Percentiles rank a stretch among this genome's conserved stretches.
Evolutionary conservation across 2,888 invertebrate genomes (phyloP).

Genomic region (Zootermopsis nevadensis): DNA sequence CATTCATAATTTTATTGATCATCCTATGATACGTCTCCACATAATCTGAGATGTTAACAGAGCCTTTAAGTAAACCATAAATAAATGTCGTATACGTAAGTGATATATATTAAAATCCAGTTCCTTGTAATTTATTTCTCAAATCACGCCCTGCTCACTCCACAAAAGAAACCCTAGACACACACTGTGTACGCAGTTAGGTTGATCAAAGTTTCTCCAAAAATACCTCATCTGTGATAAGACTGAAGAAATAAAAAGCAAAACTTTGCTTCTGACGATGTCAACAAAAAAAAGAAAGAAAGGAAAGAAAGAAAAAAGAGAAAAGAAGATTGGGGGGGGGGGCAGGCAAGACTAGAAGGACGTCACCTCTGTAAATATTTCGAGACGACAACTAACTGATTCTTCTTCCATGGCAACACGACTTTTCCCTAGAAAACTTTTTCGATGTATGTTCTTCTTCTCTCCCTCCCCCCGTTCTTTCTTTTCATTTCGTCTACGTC

Average conservation of each 20-base stretch:
- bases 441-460: not conserved
- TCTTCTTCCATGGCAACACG: slow-evolving; percentile 17
- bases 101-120: too few species aligned
- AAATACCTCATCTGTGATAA: slow-evolving; percentile 1
- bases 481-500: not conserved
- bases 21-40: too few species aligned
- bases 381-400: slow-evolving; percentile 17
- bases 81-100: too few species aligned
- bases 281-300: not conserved
- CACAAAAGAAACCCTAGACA: not conserved
- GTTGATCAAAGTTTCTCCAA: not conserved
- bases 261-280: slow-evolving; percentile 7
- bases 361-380: not conserved
- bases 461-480: not conserved
- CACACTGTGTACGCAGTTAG: not conserved
- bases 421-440: slow-evolving; percentile 2
- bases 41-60: too few species aligned
- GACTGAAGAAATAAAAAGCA: not conserved
- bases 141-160: too few species aligned
- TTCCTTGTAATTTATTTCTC: too few species aligned
- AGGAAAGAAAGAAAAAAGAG: not conserved
- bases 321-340: not conserved
- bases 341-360: not conserved
- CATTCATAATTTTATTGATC: too few species aligned
- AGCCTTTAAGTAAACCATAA: too few species aligned